Base-by-base conservation (phyloP, 1,140 invertebrate genomes). In the Heterodera carotae region DNA sequence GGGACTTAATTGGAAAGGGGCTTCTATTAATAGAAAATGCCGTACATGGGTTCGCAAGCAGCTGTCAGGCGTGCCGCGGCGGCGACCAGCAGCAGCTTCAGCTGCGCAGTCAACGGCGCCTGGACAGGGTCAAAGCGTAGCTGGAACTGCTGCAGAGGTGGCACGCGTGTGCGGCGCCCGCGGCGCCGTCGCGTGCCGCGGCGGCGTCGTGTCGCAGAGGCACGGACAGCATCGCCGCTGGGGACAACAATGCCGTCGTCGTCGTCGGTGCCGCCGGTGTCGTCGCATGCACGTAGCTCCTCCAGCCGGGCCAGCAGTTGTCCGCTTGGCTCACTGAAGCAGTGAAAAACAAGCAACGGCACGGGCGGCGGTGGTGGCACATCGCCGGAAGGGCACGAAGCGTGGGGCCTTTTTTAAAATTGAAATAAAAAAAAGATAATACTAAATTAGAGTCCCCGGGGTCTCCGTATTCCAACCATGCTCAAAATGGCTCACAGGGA, bases 71-170 rank as follows among this genome's bases (percentile, higher is more conserved):
- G 70, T 59, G 70, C 70, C 25, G 70, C 70, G 12, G 70, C 70
- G 22, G 70, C 70, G 33, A 72, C 70, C 59, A 72, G 59, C 59
- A 72, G 59, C 59, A 72, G 59, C 59, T 72, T 72, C 59, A 72
- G 33, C 59, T 72, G 70, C 29, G 70, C 31, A 31, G 18, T 72
- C 33, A 72, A 59, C 59, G 33, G 48, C 59, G 27, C 48, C 48
- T 25, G 70, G 8, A 22, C 33, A 3, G 48, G 59, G 10, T 60
- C 33, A 15, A 72, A 72, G 31, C 70, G 70, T 29, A 72, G 31
- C 48, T 31, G 48, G 2, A 72, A 39, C 22, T 27, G 7, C 27
- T 31, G 62, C 25, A 66, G 1, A 8, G 29, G 15, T 29, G 62
- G 29, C 62, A 27, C 62, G 62, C 29, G 29, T 6, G 29, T 66